phyloP scores from a whole-genome alignment of 2,888 invertebrate genomes.

The Euplagia quadripunctaria region DNA sequence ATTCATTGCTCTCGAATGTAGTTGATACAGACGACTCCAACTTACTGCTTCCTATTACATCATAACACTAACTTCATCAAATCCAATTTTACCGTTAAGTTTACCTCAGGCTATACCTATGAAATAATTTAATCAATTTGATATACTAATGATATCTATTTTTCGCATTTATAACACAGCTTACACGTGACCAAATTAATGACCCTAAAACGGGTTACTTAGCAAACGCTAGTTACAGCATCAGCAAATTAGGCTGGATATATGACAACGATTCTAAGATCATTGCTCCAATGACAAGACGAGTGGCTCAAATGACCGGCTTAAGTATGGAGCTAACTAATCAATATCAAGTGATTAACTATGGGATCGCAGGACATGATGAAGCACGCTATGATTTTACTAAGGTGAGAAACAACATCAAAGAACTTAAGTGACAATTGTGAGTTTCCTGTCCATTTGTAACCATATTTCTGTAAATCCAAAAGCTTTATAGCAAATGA shows the following conservation, averaged over 20 bases:
- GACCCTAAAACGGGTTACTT: conserved; percentile 96
- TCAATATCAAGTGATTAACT: conserved; percentile 99
- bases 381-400: conserved; percentile 99
- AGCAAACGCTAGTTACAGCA: conserved; percentile 97
- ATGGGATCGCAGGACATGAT: conserved; percentile 99
- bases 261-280: conserved; percentile 93
- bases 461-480: too few relatives aligned
- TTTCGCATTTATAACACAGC: conserved; percentile 82
- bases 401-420: conserved; percentile 80
- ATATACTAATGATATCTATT: background rate
- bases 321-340: conserved; percentile 96
- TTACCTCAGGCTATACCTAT: too few relatives aligned
- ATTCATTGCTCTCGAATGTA: too few relatives aligned
- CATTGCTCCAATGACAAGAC: conserved; percentile 91
- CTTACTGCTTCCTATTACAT: too few relatives aligned
- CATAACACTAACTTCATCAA: too few relatives aligned
- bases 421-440: too few relatives aligned
- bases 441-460: too few relatives aligned
- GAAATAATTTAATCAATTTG: too few relatives aligned
- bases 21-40: too few relatives aligned
- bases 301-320: conserved; percentile 95
- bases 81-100: too few relatives aligned
- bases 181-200: conserved; percentile 97
- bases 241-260: conserved; percentile 99
- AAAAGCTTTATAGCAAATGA: too few relatives aligned